Conservation (phyloP, 1,140 invertebrate species). For the Pygmarrhopalites habei region DNA sequence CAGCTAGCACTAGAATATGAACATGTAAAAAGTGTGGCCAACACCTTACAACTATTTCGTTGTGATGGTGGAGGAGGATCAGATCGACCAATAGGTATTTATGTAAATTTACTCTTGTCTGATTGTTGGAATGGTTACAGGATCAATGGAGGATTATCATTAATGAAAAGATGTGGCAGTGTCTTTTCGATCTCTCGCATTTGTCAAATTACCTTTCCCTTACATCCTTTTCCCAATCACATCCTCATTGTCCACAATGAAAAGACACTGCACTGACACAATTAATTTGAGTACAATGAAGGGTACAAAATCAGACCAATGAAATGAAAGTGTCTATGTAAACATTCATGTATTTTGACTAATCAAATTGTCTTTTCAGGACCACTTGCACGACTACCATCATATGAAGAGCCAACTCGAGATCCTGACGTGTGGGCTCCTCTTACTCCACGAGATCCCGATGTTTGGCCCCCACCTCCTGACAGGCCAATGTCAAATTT, state of each 20-base stretch:
- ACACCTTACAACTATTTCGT: constrained; percentile 59
- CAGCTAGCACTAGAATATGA: constrained; percentile 85
- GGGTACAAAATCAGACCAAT: too few species aligned
- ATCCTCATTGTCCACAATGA: too few species aligned
- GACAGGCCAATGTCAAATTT: constrained; percentile 38
- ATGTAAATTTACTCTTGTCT: background rate
- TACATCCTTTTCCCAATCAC: too few species aligned
- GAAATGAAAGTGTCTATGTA: too few species aligned
- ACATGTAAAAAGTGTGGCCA: constrained; percentile 73
- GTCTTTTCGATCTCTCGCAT: too few species aligned
- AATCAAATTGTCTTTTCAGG: constrained; percentile 31
- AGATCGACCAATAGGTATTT: constrained; percentile 27
- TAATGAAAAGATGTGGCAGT: too few species aligned
- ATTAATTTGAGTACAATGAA: too few species aligned
- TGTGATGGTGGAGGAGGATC: constrained; percentile 50
- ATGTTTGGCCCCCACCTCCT: constrained; percentile 68
- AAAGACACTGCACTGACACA: too few species aligned
- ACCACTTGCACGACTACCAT: constrained; percentile 38
- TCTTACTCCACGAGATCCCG: constrained; percentile 47
- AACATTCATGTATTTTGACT: too few species aligned
- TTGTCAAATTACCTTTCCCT: too few species aligned
- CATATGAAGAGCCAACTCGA: constrained; percentile 55
- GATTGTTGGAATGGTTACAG: too few species aligned
- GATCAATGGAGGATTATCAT: too few species aligned
- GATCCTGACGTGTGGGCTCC: constrained; percentile 45